phyloP scores from a whole-genome alignment of 1,140 invertebrate genomes.

The Harlomillsia oculata region DNA sequence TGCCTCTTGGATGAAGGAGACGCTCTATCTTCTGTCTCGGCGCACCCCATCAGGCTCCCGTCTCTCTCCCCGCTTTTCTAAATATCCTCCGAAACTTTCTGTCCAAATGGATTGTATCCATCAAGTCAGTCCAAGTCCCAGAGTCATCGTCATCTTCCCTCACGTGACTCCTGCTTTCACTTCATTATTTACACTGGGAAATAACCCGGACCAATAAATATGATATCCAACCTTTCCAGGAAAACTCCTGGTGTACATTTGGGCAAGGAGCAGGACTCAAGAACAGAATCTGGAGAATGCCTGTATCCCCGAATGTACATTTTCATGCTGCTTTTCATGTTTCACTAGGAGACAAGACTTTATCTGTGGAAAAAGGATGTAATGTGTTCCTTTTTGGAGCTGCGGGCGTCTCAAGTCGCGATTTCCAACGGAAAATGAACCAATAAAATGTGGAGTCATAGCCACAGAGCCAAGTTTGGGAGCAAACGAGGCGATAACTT shows the following conservation, averaged over 20 bases:
- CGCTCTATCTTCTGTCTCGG: background rate
- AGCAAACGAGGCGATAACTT: conserved; percentile 8
- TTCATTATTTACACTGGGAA: too few relatives aligned
- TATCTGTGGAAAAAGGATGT: background rate
- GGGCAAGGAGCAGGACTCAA: too few relatives aligned
- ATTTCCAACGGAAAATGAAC: background rate
- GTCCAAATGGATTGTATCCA: too few relatives aligned
- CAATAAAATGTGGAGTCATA: background rate
- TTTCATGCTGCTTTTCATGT: background rate
- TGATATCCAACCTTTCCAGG: background rate
- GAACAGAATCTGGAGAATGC: too few relatives aligned
- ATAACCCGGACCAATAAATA: too few relatives aligned
- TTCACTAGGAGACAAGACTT: background rate
- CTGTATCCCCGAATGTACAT: background rate
- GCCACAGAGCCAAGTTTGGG: too few relatives aligned
- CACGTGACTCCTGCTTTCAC: too few relatives aligned
- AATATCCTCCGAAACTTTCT: too few relatives aligned
- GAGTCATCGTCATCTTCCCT: background rate
- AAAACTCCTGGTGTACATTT: too few relatives aligned
- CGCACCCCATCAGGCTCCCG: background rate
- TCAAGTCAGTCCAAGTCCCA: too few relatives aligned
- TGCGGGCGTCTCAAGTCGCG: background rate
- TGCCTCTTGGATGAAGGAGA: background rate
- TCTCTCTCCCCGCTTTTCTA: background rate
- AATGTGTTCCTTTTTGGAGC: background rate